Evolutionary conservation across 2,113 vertebrate species (phyloP).

Genomic region (Oplegnathus fasciatus): DNA sequence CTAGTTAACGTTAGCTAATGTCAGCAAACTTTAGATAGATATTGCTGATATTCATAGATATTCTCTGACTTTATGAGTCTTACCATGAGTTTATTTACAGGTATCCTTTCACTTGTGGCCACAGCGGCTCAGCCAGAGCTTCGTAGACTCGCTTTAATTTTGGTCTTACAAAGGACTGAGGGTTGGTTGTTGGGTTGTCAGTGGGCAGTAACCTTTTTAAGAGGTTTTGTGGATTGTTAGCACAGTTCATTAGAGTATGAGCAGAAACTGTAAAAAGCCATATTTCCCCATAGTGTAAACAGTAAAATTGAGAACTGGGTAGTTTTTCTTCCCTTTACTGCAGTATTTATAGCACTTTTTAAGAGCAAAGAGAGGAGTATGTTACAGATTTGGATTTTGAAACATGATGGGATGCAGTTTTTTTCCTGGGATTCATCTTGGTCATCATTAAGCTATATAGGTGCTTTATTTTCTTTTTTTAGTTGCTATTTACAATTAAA

Average conservation of each 20-base stretch:
- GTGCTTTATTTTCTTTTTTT: neutral
- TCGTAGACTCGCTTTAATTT: neutral
- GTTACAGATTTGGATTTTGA: neutral
- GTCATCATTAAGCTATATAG: neutral
- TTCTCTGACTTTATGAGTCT: neutral
- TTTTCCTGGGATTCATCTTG: neutral
- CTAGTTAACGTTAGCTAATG: neutral
- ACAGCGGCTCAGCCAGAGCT: neutral
- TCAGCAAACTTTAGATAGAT: neutral
- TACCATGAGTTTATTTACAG: neutral
- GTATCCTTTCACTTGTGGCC: neutral
- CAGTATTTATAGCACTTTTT: neutral
- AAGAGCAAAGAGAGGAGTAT: neutral
- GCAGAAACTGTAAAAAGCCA: neutral
- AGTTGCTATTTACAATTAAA: neutral
- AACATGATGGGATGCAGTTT: neutral
- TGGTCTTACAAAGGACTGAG: neutral
- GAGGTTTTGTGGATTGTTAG: too few species aligned
- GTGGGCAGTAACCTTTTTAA: neutral
- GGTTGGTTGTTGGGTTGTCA: neutral
- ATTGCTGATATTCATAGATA: too few species aligned
- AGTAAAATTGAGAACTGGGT: neutral
- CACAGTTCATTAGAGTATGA: neutral
- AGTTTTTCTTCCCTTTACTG: neutral
- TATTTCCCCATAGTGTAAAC: neutral